These are phyloP conservation scores for Leptoclinus maculatus DNA, from an alignment of 2,797 vertebrate species.

Conservation along the genomic window DNA sequence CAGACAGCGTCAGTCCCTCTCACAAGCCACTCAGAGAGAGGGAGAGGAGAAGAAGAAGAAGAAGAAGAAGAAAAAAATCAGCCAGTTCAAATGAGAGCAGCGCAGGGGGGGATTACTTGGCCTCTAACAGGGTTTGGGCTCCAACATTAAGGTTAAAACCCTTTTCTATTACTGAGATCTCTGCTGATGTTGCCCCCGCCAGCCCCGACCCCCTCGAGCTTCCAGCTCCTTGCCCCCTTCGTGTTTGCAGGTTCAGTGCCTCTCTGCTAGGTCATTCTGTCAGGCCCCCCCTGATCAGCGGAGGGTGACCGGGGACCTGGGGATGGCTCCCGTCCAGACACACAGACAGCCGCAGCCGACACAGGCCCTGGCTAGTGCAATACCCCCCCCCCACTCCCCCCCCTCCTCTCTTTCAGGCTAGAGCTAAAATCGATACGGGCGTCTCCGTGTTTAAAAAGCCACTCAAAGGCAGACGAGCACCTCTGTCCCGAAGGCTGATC, in stretches of 20 bases:
- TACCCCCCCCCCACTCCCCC: not conserved
- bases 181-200: constrained; percentile 79
- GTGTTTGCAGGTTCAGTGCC: constrained; percentile 87
- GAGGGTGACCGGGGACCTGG: constrained; percentile 81
- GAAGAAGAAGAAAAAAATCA: constrained; percentile 36
- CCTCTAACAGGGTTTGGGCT: constrained; percentile 88
- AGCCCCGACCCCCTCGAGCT: constrained; percentile 71
- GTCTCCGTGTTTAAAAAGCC: constrained; percentile 86
- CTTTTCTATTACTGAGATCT: constrained; percentile 87
- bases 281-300: constrained; percentile 81
- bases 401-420: constrained; percentile 54
- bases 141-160: constrained; percentile 89
- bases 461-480: constrained; percentile 84
- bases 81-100: constrained; percentile 81
- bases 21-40: constrained; percentile 40
- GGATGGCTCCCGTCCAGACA: constrained; percentile 75
- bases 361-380: constrained; percentile 40
- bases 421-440: constrained; percentile 86
- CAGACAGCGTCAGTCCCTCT: constrained; percentile 39
- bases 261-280: constrained; percentile 84
- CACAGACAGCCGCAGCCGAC: constrained; percentile 63
- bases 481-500: constrained; percentile 84
- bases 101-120: constrained; percentile 82
- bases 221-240: constrained; percentile 77
- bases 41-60: not conserved